Conservation (phyloP, 2,113 vertebrate genomes). For the Thalassarche chlororhynchos region DNA sequence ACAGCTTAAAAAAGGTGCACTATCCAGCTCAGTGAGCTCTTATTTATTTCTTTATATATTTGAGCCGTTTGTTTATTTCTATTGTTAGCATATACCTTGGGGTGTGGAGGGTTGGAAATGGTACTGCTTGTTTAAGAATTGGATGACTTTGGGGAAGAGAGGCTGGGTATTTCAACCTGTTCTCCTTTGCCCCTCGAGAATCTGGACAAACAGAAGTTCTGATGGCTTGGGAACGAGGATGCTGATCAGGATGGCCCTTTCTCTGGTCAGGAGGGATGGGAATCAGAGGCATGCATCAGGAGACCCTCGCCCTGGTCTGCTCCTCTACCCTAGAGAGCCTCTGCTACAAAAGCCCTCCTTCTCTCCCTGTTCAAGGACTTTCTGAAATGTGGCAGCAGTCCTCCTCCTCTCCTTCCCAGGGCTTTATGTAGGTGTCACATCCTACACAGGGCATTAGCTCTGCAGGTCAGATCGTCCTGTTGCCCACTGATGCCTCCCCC, state of each 20-base stretch:
- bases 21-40: neutral
- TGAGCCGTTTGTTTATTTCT: neutral
- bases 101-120: neutral
- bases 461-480: neutral
- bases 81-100: neutral
- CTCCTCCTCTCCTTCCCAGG: neutral
- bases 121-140: neutral
- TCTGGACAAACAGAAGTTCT: neutral
- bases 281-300: neutral
- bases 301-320: neutral
- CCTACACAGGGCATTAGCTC: neutral
- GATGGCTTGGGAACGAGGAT: neutral
- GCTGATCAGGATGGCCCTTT: neutral
- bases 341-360: neutral
- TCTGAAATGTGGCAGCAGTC: neutral
- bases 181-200: neutral
- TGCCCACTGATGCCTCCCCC: neutral
- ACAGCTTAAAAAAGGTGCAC: neutral
- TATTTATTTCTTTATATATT: neutral
- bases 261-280: neutral
- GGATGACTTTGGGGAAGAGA: neutral
- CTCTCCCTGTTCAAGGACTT: neutral
- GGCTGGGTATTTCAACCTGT: neutral
- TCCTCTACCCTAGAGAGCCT: neutral
- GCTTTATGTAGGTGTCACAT: neutral